Conservation (phyloP, 1,140 invertebrate genomes). For the Meloidogyne exigua region DNA sequence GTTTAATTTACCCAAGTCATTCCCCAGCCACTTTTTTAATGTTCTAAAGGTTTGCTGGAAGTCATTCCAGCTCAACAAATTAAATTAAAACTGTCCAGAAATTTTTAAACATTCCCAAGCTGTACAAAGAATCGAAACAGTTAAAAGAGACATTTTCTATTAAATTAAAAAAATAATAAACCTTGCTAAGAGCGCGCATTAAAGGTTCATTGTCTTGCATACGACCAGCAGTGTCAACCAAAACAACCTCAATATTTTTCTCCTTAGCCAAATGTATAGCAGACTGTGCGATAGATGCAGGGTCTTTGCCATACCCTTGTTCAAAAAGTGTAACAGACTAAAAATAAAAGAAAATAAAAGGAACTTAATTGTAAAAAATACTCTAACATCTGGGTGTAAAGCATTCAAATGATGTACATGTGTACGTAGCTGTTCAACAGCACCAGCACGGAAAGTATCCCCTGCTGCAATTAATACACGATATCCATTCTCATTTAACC, state of each 20-base stretch:
- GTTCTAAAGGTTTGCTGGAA: too few species aligned
- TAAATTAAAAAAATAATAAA: too few species aligned
- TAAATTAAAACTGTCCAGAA: too few species aligned
- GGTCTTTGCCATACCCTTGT: constrained; percentile 98
- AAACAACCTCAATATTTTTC: constrained; percentile 80
- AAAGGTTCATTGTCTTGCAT: constrained; percentile 99
- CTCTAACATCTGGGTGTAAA: constrained; percentile 74
- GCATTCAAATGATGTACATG: constrained; percentile 90
- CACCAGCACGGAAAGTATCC: constrained; percentile 97
- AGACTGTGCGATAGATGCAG: constrained; percentile 93
- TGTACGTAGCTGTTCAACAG: constrained; percentile 94
- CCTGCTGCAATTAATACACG: constrained; percentile 95
- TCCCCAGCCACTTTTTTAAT: too few species aligned
- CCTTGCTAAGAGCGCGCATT: constrained; percentile 91
- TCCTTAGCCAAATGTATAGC: constrained; percentile 84
- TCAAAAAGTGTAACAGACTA: constrained; percentile 91
- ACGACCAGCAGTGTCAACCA: constrained; percentile 94
- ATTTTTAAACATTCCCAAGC: too few species aligned
- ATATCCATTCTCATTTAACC: constrained; percentile 96
- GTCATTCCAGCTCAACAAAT: too few species aligned
- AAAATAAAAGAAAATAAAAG: constrained; percentile 18
- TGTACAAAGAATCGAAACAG: neutral
- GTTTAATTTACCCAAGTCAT: too few species aligned
- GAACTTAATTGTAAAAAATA: neutral
- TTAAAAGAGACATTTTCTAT: neutral